Percentiles rank a stretch among this genome's conserved stretches.
These are phyloP conservation scores for Bufotes viridis DNA, from an alignment of 2,797 vertebrate species.

Conservation along the genomic window DNA sequence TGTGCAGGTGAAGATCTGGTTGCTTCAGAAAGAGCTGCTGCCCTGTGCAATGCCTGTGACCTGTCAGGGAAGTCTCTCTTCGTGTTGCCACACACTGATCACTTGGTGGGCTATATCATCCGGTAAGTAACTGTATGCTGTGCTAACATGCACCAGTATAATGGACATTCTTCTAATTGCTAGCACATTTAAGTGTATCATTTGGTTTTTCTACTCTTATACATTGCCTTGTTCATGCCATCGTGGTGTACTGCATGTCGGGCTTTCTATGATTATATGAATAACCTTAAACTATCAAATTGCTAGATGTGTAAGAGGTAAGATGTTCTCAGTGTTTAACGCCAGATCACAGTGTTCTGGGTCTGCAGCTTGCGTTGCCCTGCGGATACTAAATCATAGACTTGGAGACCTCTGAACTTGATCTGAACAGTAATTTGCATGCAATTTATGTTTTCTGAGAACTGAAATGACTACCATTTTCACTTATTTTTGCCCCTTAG, in stretches of 20 bases:
- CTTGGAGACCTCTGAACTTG: neutral
- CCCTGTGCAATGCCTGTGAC: slow-evolving; percentile 92
- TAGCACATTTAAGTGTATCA: no score
- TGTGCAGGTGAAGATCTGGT: slow-evolving; percentile 91
- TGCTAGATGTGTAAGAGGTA: neutral
- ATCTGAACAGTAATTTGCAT: no score
- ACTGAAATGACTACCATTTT: neutral
- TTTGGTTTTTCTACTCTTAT: no score
- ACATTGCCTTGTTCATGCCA: no score
- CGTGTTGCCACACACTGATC: slow-evolving; percentile 95
- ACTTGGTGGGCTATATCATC: slow-evolving; percentile 97
- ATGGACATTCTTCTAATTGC: neutral
- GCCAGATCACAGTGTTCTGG: neutral
- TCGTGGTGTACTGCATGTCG: no score
- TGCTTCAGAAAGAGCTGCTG: slow-evolving; percentile 91
- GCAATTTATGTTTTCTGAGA: neutral
- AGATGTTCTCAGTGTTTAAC: neutral
- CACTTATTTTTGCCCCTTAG: slow-evolving; percentile 70
- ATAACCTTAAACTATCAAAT: neutral
- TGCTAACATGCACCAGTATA: neutral
- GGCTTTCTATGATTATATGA: neutral
- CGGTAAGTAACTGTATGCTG: slow-evolving; percentile 75
- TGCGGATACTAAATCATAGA: neutral
- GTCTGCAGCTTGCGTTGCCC: neutral
- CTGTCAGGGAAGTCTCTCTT: slow-evolving; percentile 97